Evolutionary conservation across 2,113 vertebrate species (phyloP), one percentile per base, ranked within the genome.

Genomic region (Myotis yumanensis): DNA sequence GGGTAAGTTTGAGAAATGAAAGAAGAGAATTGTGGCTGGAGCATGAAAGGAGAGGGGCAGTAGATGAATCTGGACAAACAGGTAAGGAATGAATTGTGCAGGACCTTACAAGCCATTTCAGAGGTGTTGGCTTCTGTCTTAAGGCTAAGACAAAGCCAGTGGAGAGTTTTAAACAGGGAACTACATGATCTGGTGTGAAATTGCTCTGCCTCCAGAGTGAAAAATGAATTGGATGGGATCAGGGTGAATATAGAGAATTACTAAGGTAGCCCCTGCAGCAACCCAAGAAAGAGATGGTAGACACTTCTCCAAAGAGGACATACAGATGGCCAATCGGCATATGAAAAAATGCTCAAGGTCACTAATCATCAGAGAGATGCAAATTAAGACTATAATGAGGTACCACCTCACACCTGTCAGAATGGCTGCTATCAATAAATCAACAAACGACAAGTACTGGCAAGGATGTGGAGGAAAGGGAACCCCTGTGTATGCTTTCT

Each of bases 1-100:
- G 6, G 16, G 5, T 46, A 52, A 37, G 1, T 79, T 40, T 86
- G 48, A 73, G 22, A 80, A 69, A 22, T 66, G n/a, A 30, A 59
- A 69, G 62, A 20, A 86, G 11, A 46, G 1, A 46, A 14, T 28
- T 28, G 37, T n/a, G 43, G 23, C 37, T 46, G 40, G 30, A 57
- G 4, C n/a, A 14, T 20, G 46, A 66, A 54, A 75, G 11, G 17
- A 59, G 7, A 48, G 3, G 1, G 3, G 7, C 2, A 0, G 35
- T 8, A 20, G 35, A 5, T 57, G 32, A 59, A 40, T 20, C 25
- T 57, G 15, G 32, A n/a, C 72, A 37, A 54, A 28, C 17, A 76
- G 25, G 5, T 8, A 16, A 1, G 11, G 23, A 72, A 43, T 15
- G 46, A 14, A 40, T 32, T 30, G 4, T 35, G 5, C 10, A 40